Percentiles rank a stretch among this genome's conserved stretches.
Evolutionary conservation across 1,140 invertebrate genomes (phyloP).

Genomic region (Heliothis subflexa): DNA sequence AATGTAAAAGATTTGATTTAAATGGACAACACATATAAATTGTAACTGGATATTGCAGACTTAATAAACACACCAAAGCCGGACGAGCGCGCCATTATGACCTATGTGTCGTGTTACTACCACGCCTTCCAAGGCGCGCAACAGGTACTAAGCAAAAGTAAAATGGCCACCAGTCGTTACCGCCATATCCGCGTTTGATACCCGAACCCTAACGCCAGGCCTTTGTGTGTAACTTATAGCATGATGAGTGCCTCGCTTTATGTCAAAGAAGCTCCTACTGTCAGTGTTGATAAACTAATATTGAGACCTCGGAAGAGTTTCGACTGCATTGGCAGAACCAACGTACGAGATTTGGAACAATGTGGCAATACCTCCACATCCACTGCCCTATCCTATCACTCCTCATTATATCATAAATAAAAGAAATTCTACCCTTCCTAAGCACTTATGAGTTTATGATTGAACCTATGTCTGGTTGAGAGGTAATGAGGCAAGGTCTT

Average conservation of each 20-base stretch:
- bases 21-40: slow-evolving; percentile 44
- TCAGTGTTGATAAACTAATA: slow-evolving; percentile 37
- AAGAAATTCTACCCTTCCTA: too few species aligned
- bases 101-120: slow-evolving; percentile 99
- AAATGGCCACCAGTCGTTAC: slow-evolving; percentile 65
- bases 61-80: slow-evolving; percentile 99
- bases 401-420: background rate
- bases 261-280: slow-evolving; percentile 12
- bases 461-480: too few species aligned
- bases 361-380: background rate
- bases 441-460: too few species aligned
- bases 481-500: slow-evolving; percentile 20
- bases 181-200: slow-evolving; percentile 59
- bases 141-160: slow-evolving; percentile 90
- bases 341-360: background rate
- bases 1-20: slow-evolving; percentile 1
- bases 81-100: slow-evolving; percentile 99
- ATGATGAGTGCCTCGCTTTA: slow-evolving; percentile 69
- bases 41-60: slow-evolving; percentile 90
- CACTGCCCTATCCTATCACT: background rate
- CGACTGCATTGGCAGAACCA: background rate
- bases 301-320: slow-evolving; percentile 25
- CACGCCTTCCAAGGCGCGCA: slow-evolving; percentile 99
- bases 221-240: slow-evolving; percentile 83
- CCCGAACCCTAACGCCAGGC: slow-evolving; percentile 75